Evolutionary conservation across 64 coral and sea anemone species (phyloP), one percentile per base, ranked within the genome.

Genomic region (Dendrophyllia cribrosa): DNA sequence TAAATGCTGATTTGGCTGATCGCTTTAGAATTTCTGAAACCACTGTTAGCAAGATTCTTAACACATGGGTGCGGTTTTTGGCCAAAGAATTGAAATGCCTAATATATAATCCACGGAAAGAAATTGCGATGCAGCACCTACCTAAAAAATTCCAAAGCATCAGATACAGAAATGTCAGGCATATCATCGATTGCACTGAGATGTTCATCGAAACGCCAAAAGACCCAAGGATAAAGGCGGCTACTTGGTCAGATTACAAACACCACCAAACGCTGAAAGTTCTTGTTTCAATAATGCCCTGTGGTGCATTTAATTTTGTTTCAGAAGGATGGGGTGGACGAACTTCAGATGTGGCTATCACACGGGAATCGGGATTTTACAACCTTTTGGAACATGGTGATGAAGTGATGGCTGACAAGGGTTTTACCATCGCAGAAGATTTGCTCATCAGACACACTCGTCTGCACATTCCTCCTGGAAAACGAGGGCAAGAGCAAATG

Each of bases 241-340:
- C 88, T 22, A 79, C 75, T 13, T 90, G 88, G 88, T 80, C 88
- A 62, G 88, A 90, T 51, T 80, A 90, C 48, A 90, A 90, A 70
- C 88, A 90, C 48, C 75, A 90, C 21, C 26, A 90, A 4, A 90
- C 88, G 53, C 16, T 82, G 17, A 82, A 90, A 59, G 63, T 90
- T 16, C 65, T 90, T 22, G 66, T 90, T 20, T 90, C 76, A 7
- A 81, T 90, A 25, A 90, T 72, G 47, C 88, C 88, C 21, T 71
- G 65, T 90, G 76, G 88, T 17, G 25, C 88, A 12, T 90, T 90
- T 43, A 90, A 90, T 81, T 82, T 90, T 71, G 76, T 90, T 51
- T 82, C 88, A 34, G 62, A 82, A 68, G 88, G 44, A 26, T 82
- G 88, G 88, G 50, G 44, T 82, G 88, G 88, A 0, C 20, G 76